phyloP scores from a whole-genome alignment of 2,797 vertebrate species.

The Thaleichthys pacificus region DNA sequence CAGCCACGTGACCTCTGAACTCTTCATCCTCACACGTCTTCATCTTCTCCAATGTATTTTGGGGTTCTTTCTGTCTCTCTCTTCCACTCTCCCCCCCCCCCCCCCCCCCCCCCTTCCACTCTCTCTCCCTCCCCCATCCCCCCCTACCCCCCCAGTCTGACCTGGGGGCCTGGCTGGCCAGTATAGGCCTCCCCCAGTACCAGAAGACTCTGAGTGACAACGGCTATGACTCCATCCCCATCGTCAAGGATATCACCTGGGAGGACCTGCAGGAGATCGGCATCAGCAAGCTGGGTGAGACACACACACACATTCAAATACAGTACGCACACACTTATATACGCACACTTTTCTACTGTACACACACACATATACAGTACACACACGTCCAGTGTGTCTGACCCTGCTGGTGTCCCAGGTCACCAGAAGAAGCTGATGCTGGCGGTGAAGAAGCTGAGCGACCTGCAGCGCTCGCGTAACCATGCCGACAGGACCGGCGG shows the following conservation, averaged over 20 bases:
- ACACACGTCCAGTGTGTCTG: not conserved
- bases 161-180: constrained; percentile 88
- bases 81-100: not conserved
- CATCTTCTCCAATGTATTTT: not conserved
- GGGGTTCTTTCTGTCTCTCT: not conserved
- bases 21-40: not conserved
- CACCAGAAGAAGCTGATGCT: constrained; percentile 98
- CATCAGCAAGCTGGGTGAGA: constrained; percentile 91
- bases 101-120: constrained; percentile 15
- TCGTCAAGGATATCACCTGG: constrained; percentile 93
- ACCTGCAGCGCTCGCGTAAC: constrained; percentile 79
- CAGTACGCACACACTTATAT: not conserved
- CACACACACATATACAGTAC: not conserved
- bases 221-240: constrained; percentile 89
- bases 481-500: constrained; percentile 52
- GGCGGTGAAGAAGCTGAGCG: constrained; percentile 85
- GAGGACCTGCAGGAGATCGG: constrained; percentile 96
- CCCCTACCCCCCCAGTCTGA: constrained; percentile 74
- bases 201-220: constrained; percentile 87
- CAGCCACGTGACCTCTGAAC: no score
- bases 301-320: not conserved
- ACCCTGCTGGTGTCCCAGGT: constrained; percentile 67
- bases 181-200: constrained; percentile 88
- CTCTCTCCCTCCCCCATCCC: not conserved
- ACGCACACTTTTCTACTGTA: not conserved